Conservation (phyloP, 2,797 vertebrate species). For the Psittacula echo region DNA sequence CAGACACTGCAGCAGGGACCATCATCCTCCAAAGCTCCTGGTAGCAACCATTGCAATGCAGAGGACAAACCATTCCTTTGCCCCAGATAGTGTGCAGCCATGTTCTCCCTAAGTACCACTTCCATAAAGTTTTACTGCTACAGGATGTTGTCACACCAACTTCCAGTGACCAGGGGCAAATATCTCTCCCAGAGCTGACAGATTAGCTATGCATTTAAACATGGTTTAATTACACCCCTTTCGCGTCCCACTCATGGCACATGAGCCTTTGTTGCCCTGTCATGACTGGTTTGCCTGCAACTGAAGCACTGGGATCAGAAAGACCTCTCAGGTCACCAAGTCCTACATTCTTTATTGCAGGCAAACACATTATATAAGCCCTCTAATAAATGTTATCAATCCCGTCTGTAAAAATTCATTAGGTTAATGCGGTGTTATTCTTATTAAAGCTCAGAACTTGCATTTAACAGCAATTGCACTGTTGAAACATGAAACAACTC, state of each 20-base stretch:
- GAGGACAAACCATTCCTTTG: background rate
- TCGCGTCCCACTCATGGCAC: background rate
- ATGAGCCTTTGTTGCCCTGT: background rate
- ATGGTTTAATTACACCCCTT: background rate
- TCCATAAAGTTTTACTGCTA: background rate
- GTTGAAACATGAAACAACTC: background rate
- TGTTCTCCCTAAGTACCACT: background rate
- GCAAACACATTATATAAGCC: slow-evolving; percentile 18
- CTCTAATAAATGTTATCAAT: slow-evolving; percentile 53
- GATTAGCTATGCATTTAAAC: background rate
- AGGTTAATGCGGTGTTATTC: slow-evolving; percentile 59
- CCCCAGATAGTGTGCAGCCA: background rate
- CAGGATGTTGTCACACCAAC: background rate
- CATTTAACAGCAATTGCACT: background rate
- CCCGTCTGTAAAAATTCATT: background rate
- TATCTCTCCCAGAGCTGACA: background rate
- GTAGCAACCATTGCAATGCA: background rate
- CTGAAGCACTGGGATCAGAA: background rate
- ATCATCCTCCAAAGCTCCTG: background rate
- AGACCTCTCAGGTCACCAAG: background rate
- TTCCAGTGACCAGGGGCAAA: background rate
- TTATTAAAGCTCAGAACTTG: slow-evolving; percentile 22
- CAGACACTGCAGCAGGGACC: background rate
- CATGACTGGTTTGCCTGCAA: background rate
- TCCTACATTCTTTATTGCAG: background rate